Base-by-base conservation (phyloP, 2,113 vertebrate genomes). In the Barbus barbus region DNA sequence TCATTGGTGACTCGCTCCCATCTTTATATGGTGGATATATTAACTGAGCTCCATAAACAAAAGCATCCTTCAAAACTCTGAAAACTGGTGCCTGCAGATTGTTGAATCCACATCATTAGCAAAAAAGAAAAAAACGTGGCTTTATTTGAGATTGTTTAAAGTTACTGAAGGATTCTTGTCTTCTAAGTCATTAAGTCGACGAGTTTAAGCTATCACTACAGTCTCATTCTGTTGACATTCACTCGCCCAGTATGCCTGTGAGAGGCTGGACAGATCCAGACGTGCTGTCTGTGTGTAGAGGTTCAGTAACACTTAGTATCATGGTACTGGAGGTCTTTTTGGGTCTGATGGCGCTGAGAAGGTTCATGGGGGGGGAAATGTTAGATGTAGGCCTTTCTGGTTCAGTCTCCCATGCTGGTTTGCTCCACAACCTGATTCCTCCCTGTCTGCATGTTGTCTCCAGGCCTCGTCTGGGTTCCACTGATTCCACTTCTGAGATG, bases 301-400 rank as follows among this genome's bases (percentile, higher is more conserved):
- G 86, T 46, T 90, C 89, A 14, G 73, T 88, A 26, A 90, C 71
- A 22, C 87, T 89, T 22, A 90, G 71, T 16, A 88, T 72, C 33
- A 89, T 82, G 0, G 85, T 86, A 63, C 78, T 81, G 22, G 83
- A 88, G 67, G 31, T 84, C 14, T 58, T 78, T 18, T 82, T 83
- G 63, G 53, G 26, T 7, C 46, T 65, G 24, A 81, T 83, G 18
- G 65, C 65, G 4, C 36, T 78, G n/a, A 89, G 82, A 67, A 88
- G 78, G 46, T 81, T 86, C 11, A 81, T 36, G 0, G 44, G 78
- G 12, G 82, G 82, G 14, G 78, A 84, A 9, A 38, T 46, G 28
- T 72, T 61, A 1, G 72, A 81, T 2, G 28, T 74, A 41, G 51
- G n/a, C 24, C 51, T 71, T 3, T 83, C 82, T 28, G 56, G 67